These are phyloP conservation scores for Aporophyla nigra DNA, from an alignment of 2,888 invertebrate genomes.

Conservation along the genomic window DNA sequence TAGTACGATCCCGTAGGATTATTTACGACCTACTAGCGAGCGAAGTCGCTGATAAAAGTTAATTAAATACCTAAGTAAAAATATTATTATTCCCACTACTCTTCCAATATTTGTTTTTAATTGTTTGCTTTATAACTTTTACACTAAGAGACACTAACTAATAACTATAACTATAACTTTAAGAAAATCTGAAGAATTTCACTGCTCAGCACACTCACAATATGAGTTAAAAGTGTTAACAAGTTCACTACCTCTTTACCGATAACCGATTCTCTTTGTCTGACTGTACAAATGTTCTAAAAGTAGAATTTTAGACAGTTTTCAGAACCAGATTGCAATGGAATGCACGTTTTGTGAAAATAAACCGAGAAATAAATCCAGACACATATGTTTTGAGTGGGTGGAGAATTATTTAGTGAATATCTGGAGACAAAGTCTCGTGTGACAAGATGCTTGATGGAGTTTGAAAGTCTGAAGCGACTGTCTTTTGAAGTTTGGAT, in stretches of 20 bases:
- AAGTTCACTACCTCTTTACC: too few species aligned
- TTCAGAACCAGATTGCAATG: conserved; percentile 5
- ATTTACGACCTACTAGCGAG: too few species aligned
- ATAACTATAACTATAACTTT: too few species aligned
- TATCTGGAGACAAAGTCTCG: neutral
- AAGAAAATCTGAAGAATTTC: too few species aligned
- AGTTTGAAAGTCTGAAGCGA: neutral
- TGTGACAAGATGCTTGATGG: neutral
- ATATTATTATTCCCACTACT: neutral
- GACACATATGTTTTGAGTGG: conserved; percentile 15
- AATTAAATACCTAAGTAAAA: neutral
- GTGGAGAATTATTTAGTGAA: conserved; percentile 32
- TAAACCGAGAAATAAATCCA: conserved; percentile 16
- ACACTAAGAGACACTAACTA: too few species aligned
- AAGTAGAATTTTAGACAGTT: neutral
- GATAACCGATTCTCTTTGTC: neutral
- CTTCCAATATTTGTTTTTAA: neutral
- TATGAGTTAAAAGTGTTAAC: too few species aligned
- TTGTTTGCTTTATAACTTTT: neutral
- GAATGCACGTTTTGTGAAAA: conserved; percentile 6
- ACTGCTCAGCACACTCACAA: too few species aligned
- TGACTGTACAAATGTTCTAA: neutral
- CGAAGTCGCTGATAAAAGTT: too few species aligned
- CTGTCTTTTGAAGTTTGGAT: neutral
- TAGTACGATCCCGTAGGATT: too few species aligned